Evolutionary conservation across 2,888 invertebrate species (phyloP), one percentile per base, ranked within the genome.

Genomic region (Melanchra persicariae): DNA sequence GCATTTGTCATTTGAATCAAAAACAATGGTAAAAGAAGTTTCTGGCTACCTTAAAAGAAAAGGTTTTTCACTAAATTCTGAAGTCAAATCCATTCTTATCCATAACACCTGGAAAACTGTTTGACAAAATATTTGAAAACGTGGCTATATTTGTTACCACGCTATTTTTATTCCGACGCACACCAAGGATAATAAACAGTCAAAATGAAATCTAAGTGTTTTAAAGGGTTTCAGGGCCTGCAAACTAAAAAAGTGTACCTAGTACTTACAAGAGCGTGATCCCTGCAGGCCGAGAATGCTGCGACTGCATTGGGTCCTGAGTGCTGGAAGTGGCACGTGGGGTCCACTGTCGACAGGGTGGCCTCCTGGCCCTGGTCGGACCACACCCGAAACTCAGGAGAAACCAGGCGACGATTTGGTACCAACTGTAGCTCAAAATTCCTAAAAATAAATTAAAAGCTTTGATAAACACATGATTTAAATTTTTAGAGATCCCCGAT

Each of bases 251-350:
- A 47, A 5, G 6, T n/a, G 7, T 47, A 22, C 6, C 5, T 47
- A 30, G n/a, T 59, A 86, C 96, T 96, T 92, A 98, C 97, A 90
- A 97, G 94, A 59, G 96, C 92, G 85, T 96, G 96, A 78, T 97
- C 96, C 79, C 96, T 95, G 89, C 97, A 98, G 52, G 97, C 96
- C 81, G 97, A 97, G 79, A 98, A 95, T 1, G 98, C 97, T 12
- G 97, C 98, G 1, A 97, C 96, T 34, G 96, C 94, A 19, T 91
- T 92, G 1, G 92, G 92, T 78, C 97, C 96, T 6, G 94, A 88
- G 89, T 98, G 97, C 59, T 97, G 92, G 91, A 97, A 98, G 89
- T 97, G 97, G 88, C 98, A 98, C 49, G 96, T 94, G 22, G 94
- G 83, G 74, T 94, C 93, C 8, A 91, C 90, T 2, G 88, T 85